phyloP scores from a whole-genome alignment of 2,888 invertebrate genomes.

The Netelia melanura region DNA sequence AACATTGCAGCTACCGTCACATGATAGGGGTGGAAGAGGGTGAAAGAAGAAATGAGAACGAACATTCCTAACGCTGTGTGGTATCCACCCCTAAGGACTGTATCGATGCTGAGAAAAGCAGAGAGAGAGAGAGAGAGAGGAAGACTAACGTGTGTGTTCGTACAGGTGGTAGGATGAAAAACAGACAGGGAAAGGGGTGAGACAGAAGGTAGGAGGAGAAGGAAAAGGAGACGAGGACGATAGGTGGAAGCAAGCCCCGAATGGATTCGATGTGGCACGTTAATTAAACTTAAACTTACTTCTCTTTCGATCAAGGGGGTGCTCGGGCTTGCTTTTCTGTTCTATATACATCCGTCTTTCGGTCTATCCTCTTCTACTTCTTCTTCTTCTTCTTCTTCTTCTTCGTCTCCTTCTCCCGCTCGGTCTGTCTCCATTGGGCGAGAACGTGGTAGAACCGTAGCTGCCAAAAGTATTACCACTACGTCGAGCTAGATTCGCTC shows the following conservation, averaged over 20 bases:
- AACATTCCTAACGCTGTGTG: conserved; percentile 37
- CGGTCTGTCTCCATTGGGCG: conserved; percentile 52
- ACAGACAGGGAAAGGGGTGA: conserved; percentile 25
- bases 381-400: conserved; percentile 44
- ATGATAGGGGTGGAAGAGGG: conserved; percentile 30
- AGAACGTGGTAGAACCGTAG: conserved; percentile 70
- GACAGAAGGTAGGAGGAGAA: conserved; percentile 9
- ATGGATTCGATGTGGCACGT: conserved; percentile 80
- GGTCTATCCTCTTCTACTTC: conserved; percentile 37
- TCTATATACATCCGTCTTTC: conserved; percentile 62
- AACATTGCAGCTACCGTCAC: conserved; percentile 54
- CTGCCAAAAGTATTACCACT: conserved; percentile 81
- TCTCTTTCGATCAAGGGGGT: conserved; percentile 71
- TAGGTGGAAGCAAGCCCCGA: conserved; percentile 70
- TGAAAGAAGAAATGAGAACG: conserved; percentile 54
- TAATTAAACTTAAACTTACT: conserved; percentile 82
- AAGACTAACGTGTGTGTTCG: conserved; percentile 49
- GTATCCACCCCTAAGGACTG: conserved; percentile 33
- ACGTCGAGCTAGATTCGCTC: conserved; percentile 73
- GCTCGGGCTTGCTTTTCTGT: conserved; percentile 65
- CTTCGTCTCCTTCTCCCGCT: conserved; percentile 19
- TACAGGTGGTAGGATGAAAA: conserved; percentile 47
- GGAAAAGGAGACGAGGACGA: conserved; percentile 53
- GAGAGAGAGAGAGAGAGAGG: conserved; percentile 8
- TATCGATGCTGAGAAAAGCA: conserved; percentile 21